phyloP scores from a whole-genome alignment of 2,888 invertebrate species.

The Cryptosula pallasiana region DNA sequence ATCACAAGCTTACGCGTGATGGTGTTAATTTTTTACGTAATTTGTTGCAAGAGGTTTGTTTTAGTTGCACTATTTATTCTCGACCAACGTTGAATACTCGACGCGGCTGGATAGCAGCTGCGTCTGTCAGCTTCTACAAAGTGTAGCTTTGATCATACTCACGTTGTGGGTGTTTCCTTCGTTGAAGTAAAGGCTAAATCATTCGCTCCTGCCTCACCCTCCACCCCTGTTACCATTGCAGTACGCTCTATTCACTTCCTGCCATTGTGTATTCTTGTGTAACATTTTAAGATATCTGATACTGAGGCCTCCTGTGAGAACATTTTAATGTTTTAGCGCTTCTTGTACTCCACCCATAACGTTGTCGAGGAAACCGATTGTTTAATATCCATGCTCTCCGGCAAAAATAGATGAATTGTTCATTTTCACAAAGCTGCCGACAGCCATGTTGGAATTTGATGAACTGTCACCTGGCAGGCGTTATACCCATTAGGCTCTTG shows the following conservation, averaged over 20 bases:
- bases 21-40: slow-evolving; percentile 22
- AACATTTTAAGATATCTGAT: background rate
- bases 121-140: background rate
- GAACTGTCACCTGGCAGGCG: background rate
- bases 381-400: too few relatives aligned
- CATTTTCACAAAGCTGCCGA: too few relatives aligned
- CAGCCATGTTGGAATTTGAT: background rate
- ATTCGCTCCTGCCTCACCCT: too few relatives aligned
- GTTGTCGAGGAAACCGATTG: background rate
- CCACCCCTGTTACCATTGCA: too few relatives aligned
- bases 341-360: background rate
- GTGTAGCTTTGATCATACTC: background rate
- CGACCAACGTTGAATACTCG: background rate
- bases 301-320: background rate
- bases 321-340: background rate
- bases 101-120: background rate
- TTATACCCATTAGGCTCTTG: background rate
- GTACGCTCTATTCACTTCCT: background rate
- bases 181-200: too few relatives aligned
- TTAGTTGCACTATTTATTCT: background rate
- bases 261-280: background rate
- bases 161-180: too few relatives aligned
- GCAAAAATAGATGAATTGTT: too few relatives aligned
- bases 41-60: slow-evolving; percentile 8
- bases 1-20: background rate